A percentile compares a stretch with the other conserved stretches of the same genome.
These are phyloP conservation scores for Epistrophe grossulariae DNA, from an alignment of 2,888 invertebrate genomes.

Conservation along the genomic window DNA sequence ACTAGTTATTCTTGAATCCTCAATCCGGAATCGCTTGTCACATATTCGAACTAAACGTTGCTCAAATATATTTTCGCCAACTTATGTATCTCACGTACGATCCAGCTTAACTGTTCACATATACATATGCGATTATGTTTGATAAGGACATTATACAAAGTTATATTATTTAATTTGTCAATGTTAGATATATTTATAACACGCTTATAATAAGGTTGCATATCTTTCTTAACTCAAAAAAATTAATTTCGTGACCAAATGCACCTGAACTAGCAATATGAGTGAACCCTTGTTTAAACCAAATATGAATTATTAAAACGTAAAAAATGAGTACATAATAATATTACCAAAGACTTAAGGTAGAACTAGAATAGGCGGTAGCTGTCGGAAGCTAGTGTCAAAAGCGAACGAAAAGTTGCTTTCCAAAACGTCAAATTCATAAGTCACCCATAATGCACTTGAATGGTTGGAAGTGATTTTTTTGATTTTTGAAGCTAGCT, in stretches of 20 bases:
- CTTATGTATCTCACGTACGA: background rate
- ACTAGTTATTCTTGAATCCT: too few species aligned
- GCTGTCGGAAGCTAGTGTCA: too few species aligned
- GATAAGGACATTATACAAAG: too few species aligned
- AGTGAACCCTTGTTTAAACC: constrained; percentile 22
- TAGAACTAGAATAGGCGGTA: too few species aligned
- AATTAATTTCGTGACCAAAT: background rate
- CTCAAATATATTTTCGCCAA: background rate
- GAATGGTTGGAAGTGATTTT: too few species aligned
- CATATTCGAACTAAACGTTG: background rate
- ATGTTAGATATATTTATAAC: background rate
- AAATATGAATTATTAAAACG: constrained; percentile 42
- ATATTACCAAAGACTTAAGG: constrained; percentile 74
- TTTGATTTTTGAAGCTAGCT: too few species aligned
- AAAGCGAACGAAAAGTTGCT: too few species aligned
- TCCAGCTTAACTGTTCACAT: background rate
- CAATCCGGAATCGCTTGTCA: background rate
- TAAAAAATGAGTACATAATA: constrained; percentile 54
- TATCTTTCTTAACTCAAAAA: background rate
- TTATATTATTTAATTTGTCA: background rate
- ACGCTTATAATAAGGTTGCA: background rate
- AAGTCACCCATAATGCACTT: too few species aligned
- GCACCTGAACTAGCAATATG: constrained; percentile 18
- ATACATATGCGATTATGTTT: too few species aligned
- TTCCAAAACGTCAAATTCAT: too few species aligned